Evolutionary conservation across 2,113 vertebrate species (phyloP).

Genomic region (Antennarius striatus): DNA sequence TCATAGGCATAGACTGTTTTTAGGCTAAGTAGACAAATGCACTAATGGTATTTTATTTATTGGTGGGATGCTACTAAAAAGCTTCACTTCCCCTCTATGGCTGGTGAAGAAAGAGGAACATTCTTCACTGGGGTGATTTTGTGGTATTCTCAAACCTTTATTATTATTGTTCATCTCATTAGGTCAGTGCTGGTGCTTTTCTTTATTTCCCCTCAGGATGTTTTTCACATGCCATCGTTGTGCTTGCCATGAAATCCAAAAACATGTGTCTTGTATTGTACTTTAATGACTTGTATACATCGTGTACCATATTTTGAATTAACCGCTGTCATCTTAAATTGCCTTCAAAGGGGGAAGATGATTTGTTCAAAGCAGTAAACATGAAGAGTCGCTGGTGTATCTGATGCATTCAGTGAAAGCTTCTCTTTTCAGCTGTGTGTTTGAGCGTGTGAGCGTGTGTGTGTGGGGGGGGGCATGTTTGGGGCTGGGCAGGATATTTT

Average conservation of each 20-base stretch:
- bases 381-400: slow-evolving; percentile 34
- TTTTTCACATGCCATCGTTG: slow-evolving; percentile 52
- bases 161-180: slow-evolving; percentile 58
- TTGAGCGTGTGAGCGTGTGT: slow-evolving; percentile 21
- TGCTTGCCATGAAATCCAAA: slow-evolving; percentile 25
- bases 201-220: slow-evolving; percentile 52
- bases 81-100: slow-evolving; percentile 9
- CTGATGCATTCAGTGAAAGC: slow-evolving; percentile 46
- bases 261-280: slow-evolving; percentile 53
- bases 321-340: slow-evolving; percentile 40
- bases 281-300: slow-evolving; percentile 51
- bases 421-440: slow-evolving; percentile 60
- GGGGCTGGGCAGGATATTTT: slow-evolving; percentile 34
- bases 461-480: slow-evolving; percentile 12
- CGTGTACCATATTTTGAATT: slow-evolving; percentile 36
- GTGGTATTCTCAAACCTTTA: slow-evolving; percentile 5
- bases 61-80: too few relatives aligned
- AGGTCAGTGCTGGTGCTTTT: slow-evolving; percentile 41
- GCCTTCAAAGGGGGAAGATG: slow-evolving; percentile 40
- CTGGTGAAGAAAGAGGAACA: slow-evolving; percentile 1
- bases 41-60: too few relatives aligned
- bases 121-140: not conserved
- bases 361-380: slow-evolving; percentile 51
- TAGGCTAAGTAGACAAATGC: too few relatives aligned
- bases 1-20: too few relatives aligned